Evolutionary conservation across 2,888 invertebrate species (phyloP).

Genomic region (Caenorhabditis sulstoni): DNA sequence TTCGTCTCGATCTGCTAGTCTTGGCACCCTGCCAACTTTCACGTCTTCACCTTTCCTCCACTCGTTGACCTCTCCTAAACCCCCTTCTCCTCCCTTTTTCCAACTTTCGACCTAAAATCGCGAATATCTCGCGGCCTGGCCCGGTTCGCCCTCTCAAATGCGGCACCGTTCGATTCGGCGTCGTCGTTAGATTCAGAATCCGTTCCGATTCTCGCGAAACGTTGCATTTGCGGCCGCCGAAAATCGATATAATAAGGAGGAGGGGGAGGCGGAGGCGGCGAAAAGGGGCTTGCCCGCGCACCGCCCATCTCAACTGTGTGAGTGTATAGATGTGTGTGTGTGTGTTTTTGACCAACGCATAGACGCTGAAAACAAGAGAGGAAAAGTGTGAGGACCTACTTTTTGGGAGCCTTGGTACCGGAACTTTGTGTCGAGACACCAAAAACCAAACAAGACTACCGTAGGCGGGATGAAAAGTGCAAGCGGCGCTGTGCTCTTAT

Average conservation of each 20-base stretch:
- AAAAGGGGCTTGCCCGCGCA: conserved; percentile 3
- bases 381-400: too few relatives aligned
- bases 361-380: too few relatives aligned
- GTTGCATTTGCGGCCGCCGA: conserved; percentile 11
- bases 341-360: conserved; percentile 28
- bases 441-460: too few relatives aligned
- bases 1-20: conserved; percentile 41
- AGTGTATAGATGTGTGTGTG: neutral
- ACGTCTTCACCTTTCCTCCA: too few relatives aligned
- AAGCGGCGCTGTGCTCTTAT: too few relatives aligned
- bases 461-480: too few relatives aligned
- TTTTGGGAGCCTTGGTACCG: too few relatives aligned
- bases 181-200: conserved; percentile 13
- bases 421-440: too few relatives aligned
- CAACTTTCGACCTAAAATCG: neutral
- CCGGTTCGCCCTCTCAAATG: neutral
- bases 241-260: conserved; percentile 49
- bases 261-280: conserved; percentile 10
- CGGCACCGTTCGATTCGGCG: conserved; percentile 27
- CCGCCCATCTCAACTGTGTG: conserved; percentile 41
- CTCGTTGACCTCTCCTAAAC: too few relatives aligned
- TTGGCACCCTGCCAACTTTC: too few relatives aligned
- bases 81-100: too few relatives aligned
- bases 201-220: neutral
- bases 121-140: neutral